phyloP scores from a whole-genome alignment of 1,140 invertebrate genomes.

The Saxidomus purpurata region DNA sequence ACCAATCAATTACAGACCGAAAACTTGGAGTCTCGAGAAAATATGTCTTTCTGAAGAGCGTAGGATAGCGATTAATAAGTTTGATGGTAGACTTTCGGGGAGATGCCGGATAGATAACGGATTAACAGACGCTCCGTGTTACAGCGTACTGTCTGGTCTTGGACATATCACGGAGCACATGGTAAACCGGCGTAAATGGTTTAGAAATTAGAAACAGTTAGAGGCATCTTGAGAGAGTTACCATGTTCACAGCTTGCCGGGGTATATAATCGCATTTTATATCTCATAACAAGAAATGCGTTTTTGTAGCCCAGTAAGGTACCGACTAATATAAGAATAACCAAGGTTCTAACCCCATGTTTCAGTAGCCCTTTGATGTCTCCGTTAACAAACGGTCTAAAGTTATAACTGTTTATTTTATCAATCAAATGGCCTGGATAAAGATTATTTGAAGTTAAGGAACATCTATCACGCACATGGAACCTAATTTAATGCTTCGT shows the following conservation, averaged over 20 bases:
- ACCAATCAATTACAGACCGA: neutral
- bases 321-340: neutral
- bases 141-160: neutral
- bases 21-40: neutral
- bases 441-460: constrained; percentile 36
- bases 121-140: neutral
- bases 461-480: constrained; percentile 14
- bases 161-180: neutral
- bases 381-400: neutral
- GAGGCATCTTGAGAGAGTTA: neutral
- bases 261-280: neutral
- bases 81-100: constrained; percentile 9
- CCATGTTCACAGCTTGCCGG: neutral
- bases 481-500: constrained; percentile 30
- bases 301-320: neutral
- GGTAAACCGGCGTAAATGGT: neutral
- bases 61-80: neutral
- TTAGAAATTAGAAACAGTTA: neutral
- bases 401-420: constrained; percentile 17
- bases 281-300: constrained; percentile 23
- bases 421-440: constrained; percentile 29
- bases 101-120: neutral
- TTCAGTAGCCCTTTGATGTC: neutral
- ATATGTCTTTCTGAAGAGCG: neutral
- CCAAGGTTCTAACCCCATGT: neutral